Evolutionary conservation across 2,888 invertebrate species (phyloP), one percentile per base, ranked within the genome.

Genomic region (Drosophila anomalata): DNA sequence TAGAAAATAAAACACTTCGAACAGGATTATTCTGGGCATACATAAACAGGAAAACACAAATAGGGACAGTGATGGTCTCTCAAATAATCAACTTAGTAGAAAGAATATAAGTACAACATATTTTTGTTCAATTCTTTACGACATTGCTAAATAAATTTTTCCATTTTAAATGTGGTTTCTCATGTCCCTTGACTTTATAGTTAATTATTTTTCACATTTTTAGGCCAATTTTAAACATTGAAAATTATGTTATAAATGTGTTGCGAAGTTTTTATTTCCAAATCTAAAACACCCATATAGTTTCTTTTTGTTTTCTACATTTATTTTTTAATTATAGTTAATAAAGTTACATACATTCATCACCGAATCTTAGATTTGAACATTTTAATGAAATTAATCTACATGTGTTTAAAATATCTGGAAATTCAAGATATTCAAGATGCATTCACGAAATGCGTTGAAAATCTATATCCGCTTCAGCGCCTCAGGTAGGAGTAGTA

Each of bases 401-500:
- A 14, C 6, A 6, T 12, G 12, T 12, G 12, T 33, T 33, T 33
- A 12, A 33, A 11, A 31, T 31, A 31, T 31, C 11, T 31, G 9
- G 8, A 11, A 31, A 33, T 33, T 12, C 2, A 33, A 33, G 26
- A 12, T 12, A 31, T 31, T 11, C 31, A 31, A 31, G 12, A 33
- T 12, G 33, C 33, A 11, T 11, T 17, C 41, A 20, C n/a, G 2
- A 20, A 39, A 20, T 36, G 5, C n/a, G n/a, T 7, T 17, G 5
- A 7, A 50, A 11, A 11, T 20, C 41, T 17, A 29, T 52, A 70
- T 41, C 20, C 36, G 47, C 52, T 22, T 81, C 78, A 87, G 24
- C 88, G 85, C 36, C 79, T 62, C 2, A 79, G 55, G 66, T 88
- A 86, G 0, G 84, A 48, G 46, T 86, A 83, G 59, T 78, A 79